A percentile compares a stretch with the other conserved stretches of the same genome.
phyloP scores from a whole-genome alignment of 1,140 invertebrate species.

The Coenobita brevimanus region DNA sequence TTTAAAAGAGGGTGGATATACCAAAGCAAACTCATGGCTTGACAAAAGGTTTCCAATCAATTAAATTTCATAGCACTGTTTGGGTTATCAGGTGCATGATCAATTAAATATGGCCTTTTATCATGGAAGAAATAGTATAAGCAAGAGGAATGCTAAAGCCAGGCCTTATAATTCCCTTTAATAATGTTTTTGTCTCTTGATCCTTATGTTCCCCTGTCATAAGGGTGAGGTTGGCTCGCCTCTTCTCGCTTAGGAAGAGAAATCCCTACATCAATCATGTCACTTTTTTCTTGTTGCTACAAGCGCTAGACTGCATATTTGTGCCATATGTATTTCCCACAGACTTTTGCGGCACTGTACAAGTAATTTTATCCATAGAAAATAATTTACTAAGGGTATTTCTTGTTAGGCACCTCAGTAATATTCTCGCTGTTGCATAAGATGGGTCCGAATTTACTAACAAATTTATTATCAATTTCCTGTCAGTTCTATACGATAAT shows the following conservation, averaged over 20 bases:
- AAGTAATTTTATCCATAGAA: neutral
- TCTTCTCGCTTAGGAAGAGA: slow-evolving; percentile 33
- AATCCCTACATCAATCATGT: slow-evolving; percentile 58
- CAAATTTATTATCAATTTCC: too few relatives aligned
- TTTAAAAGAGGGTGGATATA: slow-evolving; percentile 34
- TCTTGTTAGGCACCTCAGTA: neutral
- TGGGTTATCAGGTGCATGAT: neutral
- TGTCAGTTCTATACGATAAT: too few relatives aligned
- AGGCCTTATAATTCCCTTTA: slow-evolving; percentile 1
- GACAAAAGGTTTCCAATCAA: slow-evolving; percentile 67
- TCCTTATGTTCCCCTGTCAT: neutral
- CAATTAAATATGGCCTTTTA: neutral
- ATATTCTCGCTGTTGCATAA: neutral
- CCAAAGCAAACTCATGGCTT: slow-evolving; percentile 30
- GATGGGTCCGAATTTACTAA: neutral
- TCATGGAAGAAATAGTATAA: neutral
- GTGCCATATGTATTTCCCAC: slow-evolving; percentile 12
- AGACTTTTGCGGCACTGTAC: neutral
- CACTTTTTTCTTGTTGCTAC: slow-evolving; percentile 9
- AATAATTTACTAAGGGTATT: neutral
- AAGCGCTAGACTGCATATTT: neutral
- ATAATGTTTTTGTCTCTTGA: neutral
- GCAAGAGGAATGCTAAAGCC: neutral
- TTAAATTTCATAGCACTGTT: slow-evolving; percentile 35
- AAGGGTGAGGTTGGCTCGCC: slow-evolving; percentile 38